These are phyloP conservation scores for Ochropacha duplaris DNA, from an alignment of 2,888 invertebrate species.

Conservation along the genomic window DNA sequence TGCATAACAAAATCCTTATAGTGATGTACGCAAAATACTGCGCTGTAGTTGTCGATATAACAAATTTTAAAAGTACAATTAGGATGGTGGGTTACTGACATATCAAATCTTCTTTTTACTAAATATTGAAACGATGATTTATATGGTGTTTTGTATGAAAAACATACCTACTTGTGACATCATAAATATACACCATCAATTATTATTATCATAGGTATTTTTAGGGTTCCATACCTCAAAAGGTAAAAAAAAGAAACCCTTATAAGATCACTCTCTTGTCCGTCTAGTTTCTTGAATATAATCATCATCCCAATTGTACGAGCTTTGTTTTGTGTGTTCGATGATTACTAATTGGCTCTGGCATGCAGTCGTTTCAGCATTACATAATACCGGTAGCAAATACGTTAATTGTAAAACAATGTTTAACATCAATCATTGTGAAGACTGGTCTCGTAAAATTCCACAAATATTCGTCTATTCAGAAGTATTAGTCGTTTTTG, in stretches of 20 bases:
- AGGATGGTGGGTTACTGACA: no score
- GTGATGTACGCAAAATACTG: not conserved
- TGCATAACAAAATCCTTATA: not conserved
- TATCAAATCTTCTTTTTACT: no score
- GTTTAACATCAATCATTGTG: not conserved
- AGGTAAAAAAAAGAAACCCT: no score
- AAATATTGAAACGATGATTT: no score
- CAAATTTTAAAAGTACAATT: not conserved
- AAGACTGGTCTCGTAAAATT: not conserved
- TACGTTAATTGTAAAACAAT: slow-evolving; percentile 2
- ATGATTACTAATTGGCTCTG: slow-evolving; percentile 1
- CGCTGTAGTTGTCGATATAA: not conserved
- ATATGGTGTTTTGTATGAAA: no score
- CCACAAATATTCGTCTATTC: not conserved
- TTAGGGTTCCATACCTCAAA: no score
- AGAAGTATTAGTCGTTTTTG: not conserved
- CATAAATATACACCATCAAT: no score
- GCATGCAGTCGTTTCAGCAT: slow-evolving; percentile 2
- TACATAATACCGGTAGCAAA: slow-evolving; percentile 2
- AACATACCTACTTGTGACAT: no score
- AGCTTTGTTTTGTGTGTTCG: slow-evolving; percentile 1
- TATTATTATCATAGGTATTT: no score
- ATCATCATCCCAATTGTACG: not conserved
- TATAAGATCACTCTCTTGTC: no score
- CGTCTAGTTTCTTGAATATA: no score